These are phyloP conservation scores for Pantelozetes paolii DNA, from an alignment of 2,888 invertebrate species.

Conservation along the genomic window DNA sequence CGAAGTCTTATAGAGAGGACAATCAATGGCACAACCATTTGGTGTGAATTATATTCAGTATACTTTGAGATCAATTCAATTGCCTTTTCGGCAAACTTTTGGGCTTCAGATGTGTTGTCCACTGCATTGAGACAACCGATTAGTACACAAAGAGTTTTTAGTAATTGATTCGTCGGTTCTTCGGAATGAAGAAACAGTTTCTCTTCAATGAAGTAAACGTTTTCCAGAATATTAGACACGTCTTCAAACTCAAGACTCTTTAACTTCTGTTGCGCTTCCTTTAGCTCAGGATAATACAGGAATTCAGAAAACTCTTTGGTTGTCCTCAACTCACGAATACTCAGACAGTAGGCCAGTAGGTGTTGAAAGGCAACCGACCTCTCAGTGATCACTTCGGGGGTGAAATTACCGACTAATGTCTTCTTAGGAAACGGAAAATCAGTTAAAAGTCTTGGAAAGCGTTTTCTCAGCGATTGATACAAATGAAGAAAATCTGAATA, in stretches of 20 bases:
- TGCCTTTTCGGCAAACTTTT: slow-evolving; percentile 51
- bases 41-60: slow-evolving; percentile 47
- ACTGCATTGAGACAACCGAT: slow-evolving; percentile 50
- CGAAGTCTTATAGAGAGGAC: slow-evolving; percentile 51
- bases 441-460: slow-evolving; percentile 50
- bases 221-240: slow-evolving; percentile 51
- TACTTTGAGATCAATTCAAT: slow-evolving; percentile 42
- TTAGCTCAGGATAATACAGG: slow-evolving; percentile 51
- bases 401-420: slow-evolving; percentile 53
- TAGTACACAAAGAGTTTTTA: slow-evolving; percentile 51
- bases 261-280: slow-evolving; percentile 50
- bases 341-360: slow-evolving; percentile 52
- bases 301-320: slow-evolving; percentile 52
- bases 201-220: slow-evolving; percentile 51
- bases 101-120: slow-evolving; percentile 50
- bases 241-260: slow-evolving; percentile 50
- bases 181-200: slow-evolving; percentile 50
- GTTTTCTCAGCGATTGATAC: slow-evolving; percentile 50
- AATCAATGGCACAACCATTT: slow-evolving; percentile 51
- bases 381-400: slow-evolving; percentile 51
- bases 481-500: slow-evolving; percentile 54
- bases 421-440: slow-evolving; percentile 54
- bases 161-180: slow-evolving; percentile 49
- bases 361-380: slow-evolving; percentile 54
- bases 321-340: slow-evolving; percentile 51